These are phyloP conservation scores for Aldabrachelys gigantea DNA, from an alignment of 2,113 vertebrate genomes.

Conservation along the genomic window DNA sequence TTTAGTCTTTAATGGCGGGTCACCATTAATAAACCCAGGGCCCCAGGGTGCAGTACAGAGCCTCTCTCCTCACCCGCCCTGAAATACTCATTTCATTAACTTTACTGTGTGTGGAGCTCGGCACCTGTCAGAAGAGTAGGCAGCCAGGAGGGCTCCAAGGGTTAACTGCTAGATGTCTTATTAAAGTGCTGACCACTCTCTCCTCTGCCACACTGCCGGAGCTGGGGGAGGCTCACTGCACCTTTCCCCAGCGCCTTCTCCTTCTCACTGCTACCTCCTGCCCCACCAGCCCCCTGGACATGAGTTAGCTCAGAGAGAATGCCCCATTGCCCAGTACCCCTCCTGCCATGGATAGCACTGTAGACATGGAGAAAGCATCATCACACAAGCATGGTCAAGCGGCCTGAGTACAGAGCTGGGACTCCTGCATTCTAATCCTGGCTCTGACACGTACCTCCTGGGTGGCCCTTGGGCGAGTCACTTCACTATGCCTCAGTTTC, in stretches of 20 bases:
- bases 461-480: not conserved
- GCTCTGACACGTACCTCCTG: not conserved
- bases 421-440: fast-evolving
- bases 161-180: slow-evolving; percentile 18
- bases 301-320: not conserved
- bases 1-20: slow-evolving; percentile 85
- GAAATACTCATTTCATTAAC: slow-evolving; percentile 76
- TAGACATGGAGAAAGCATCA: not conserved
- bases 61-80: slow-evolving; percentile 75
- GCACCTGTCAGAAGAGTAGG: slow-evolving; percentile 45
- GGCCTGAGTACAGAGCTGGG: fast-evolving
- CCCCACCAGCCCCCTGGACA: not conserved
- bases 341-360: not conserved
- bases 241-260: not conserved
- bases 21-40: slow-evolving; percentile 92
- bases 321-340: not conserved
- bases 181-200: not conserved
- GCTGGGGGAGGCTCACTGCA: not conserved
- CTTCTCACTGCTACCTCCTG: not conserved
- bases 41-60: slow-evolving; percentile 84
- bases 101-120: slow-evolving; percentile 37
- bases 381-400: fast-evolving
- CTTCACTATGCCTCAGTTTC: fast-evolving
- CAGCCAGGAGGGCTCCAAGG: slow-evolving; percentile 35
- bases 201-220: not conserved